Base-by-base conservation (phyloP, 2,113 vertebrate genomes). In the Salvelinus alpinus region DNA sequence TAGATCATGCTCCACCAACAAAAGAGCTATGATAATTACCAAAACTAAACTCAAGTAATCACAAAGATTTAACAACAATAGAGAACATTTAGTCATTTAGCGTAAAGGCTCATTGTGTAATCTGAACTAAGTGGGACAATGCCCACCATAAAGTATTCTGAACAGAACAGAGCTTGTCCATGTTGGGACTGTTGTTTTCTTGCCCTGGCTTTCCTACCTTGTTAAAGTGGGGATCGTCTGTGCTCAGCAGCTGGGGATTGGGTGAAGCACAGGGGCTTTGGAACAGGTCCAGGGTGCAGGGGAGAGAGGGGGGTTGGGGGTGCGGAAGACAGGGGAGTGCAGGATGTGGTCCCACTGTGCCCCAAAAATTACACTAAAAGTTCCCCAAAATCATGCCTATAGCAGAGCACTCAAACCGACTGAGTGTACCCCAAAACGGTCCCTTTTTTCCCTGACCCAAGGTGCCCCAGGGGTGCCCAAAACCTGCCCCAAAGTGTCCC, bases 281-380 rank as follows among this genome's bases (percentile, higher is more conserved):
- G 78, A 80, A 24, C 4, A 2, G 18, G 71, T 67, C 47, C 75
- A 75, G 82, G 67, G 73, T 81, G 77, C 69, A 73, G 73, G 71
- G 70, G 48, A 74, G 54, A 72, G 60, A 74, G 2, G 25, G 60
- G 69, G 73, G 1, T 44, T 7, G 25, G 5, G 69, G 47, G 69
- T 34, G 73, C 7, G 25, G 73, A 65, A 3, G 62, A 8, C 38
- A 44, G 44, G 72, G 25, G 38, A 9, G 2, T 5, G 12, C 14
- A 16, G 51, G 51, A 54, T 54, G 71, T 73, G 70, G 77, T 29
- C 72, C 75, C 57, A 69, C 57, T 77, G 54, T 80, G 24, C 71
- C n/a, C 68, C 54, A 65, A 65, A 44, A 76, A 71, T 34, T 24
- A 77, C 70, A 81, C 75, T 60, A 38, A 78, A 84, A 78, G 70